Percentiles rank a stretch among this genome's conserved stretches.
These are phyloP conservation scores for Caranx ignobilis DNA, from an alignment of 2,113 vertebrate genomes.

Conservation along the genomic window DNA sequence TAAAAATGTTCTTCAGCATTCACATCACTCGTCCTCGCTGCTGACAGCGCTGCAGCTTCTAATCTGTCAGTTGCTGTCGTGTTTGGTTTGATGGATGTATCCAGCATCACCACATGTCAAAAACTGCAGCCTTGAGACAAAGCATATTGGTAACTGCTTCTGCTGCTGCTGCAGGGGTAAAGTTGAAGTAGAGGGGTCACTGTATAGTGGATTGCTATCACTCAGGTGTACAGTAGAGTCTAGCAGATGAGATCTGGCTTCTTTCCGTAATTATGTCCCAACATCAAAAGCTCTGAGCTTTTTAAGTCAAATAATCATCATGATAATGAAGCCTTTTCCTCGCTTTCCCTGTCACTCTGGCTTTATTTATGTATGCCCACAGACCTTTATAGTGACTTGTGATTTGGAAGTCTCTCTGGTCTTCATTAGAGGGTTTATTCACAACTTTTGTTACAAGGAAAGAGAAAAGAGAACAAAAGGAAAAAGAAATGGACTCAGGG, in stretches of 20 bases:
- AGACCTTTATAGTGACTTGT: constrained; percentile 43
- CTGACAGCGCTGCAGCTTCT: constrained; percentile 23
- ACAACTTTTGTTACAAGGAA: constrained; percentile 41
- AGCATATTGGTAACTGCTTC: neutral
- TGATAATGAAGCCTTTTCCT: constrained; percentile 39
- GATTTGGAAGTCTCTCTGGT: constrained; percentile 70
- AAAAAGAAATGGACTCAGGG: constrained; percentile 24
- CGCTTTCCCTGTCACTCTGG: constrained; percentile 17
- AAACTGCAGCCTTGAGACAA: constrained; percentile 27
- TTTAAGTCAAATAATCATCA: constrained; percentile 24
- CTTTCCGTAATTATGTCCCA: constrained; percentile 18
- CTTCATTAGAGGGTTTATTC: constrained; percentile 72
- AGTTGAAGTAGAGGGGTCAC: neutral
- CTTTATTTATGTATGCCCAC: constrained; percentile 57
- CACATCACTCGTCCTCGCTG: constrained; percentile 14
- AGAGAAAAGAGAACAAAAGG: constrained; percentile 42
- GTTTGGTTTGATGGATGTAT: constrained; percentile 33
- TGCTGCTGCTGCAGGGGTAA: neutral
- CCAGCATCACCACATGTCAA: constrained; percentile 29
- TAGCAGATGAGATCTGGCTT: neutral
- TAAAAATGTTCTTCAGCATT: constrained; percentile 34
- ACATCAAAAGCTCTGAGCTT: constrained; percentile 21
- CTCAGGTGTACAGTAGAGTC: constrained; percentile 3
- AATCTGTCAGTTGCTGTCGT: constrained; percentile 29
- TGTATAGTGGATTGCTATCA: neutral